Conservation (phyloP, 2,888 invertebrate species). For the Eupithecia subfuscata region DNA sequence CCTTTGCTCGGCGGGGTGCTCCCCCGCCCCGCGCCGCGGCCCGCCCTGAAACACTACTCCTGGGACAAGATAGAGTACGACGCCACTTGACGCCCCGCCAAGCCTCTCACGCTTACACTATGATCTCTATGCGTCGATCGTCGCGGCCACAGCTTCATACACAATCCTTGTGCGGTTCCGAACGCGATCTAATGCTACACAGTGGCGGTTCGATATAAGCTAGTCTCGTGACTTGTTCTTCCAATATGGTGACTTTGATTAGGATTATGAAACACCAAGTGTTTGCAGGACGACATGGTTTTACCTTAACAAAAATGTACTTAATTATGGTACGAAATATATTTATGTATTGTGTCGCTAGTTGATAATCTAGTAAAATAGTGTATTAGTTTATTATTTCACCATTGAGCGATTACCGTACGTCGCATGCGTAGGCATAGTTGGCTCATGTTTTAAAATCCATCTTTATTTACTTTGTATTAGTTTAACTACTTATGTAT, state of each 20-base stretch:
- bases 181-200: slow-evolving; percentile 52
- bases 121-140: slow-evolving; percentile 54
- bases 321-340: slow-evolving; percentile 72
- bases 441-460: slow-evolving; percentile 72
- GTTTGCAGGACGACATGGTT: slow-evolving; percentile 64
- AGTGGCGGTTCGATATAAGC: slow-evolving; percentile 58
- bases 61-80: slow-evolving; percentile 92
- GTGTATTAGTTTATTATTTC: slow-evolving; percentile 62
- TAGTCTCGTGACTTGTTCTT: slow-evolving; percentile 75
- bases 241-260: slow-evolving; percentile 64
- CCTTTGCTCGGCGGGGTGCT: slow-evolving; percentile 88
- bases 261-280: slow-evolving; percentile 70
- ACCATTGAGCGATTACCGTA: slow-evolving; percentile 64
- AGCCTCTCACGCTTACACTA: slow-evolving; percentile 39
- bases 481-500: slow-evolving; percentile 80
- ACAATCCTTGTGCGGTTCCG: slow-evolving; percentile 29
- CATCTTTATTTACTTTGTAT: slow-evolving; percentile 73
- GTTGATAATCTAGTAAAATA: slow-evolving; percentile 61
- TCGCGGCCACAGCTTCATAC: slow-evolving; percentile 32
- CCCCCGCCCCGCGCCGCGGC: slow-evolving; percentile 85
- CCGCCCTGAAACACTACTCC: slow-evolving; percentile 86
- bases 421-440: slow-evolving; percentile 60
- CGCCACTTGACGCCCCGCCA: slow-evolving; percentile 79
- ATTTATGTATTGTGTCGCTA: slow-evolving; percentile 68
- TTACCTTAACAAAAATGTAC: slow-evolving; percentile 63